These are phyloP conservation scores for Tragelaphus scriptus DNA, from an alignment of 2,113 vertebrate genomes.

Conservation along the genomic window DNA sequence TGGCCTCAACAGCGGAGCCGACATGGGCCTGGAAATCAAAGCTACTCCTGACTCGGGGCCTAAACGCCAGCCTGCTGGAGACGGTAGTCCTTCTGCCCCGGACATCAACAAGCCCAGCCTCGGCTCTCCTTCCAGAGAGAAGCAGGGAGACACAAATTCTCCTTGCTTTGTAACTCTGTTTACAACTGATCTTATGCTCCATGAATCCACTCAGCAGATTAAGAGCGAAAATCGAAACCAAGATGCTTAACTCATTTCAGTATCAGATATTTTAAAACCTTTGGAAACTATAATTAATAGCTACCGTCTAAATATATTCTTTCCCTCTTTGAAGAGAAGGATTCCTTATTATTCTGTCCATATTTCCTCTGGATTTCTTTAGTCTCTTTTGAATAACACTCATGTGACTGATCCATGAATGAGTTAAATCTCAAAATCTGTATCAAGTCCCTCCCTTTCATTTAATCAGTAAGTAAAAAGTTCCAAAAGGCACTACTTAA, in stretches of 20 bases:
- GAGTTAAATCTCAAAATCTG: not conserved
- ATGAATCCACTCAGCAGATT: not conserved
- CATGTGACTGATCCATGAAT: not conserved
- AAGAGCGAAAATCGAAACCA: not conserved
- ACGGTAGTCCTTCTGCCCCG: accelerated
- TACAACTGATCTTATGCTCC: accelerated
- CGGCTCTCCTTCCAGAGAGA: not conserved
- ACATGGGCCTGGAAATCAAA: not conserved
- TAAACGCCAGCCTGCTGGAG: not conserved
- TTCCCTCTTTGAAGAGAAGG: not conserved
- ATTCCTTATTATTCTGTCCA: not conserved
- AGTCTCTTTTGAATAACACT: not conserved
- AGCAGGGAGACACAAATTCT: not conserved
- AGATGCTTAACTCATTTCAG: not conserved
- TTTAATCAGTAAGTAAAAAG: not conserved
- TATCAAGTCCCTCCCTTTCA: not conserved
- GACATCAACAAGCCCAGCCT: no score
- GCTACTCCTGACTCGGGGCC: not conserved
- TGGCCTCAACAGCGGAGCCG: accelerated
- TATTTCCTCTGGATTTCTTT: not conserved
- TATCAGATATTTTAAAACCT: not conserved
- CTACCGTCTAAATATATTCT: not conserved
- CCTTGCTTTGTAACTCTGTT: not conserved
- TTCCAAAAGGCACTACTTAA: not conserved
- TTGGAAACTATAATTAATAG: not conserved